A percentile compares a stretch with the other conserved stretches of the same genome.
These are phyloP conservation scores for Enteromius fasciolatus DNA, from an alignment of 2,797 vertebrate genomes.

Conservation along the genomic window DNA sequence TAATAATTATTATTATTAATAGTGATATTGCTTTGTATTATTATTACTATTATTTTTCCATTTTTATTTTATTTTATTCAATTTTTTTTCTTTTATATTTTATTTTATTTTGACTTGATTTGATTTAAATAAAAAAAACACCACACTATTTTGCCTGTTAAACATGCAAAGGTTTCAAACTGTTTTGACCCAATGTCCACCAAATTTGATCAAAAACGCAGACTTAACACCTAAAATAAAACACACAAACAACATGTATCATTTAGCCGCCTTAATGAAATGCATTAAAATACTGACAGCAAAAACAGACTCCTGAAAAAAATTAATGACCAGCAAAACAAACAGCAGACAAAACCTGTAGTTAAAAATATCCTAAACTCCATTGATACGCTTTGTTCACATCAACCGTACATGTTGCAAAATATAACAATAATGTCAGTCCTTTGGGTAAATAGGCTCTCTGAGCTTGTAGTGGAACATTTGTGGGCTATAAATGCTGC, in stretches of 20 bases:
- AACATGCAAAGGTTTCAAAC: not conserved
- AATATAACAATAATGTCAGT: not conserved
- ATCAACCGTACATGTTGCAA: not conserved
- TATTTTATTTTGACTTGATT: too few relatives aligned
- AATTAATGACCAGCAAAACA: not conserved
- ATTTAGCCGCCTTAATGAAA: not conserved
- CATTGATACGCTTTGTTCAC: not conserved
- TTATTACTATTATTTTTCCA: too few relatives aligned
- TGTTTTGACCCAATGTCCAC: not conserved
- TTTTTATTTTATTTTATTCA: too few relatives aligned
- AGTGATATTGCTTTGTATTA: too few relatives aligned
- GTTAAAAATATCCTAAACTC: not conserved
- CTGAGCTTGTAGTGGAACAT: conserved; percentile 12
- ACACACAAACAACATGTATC: not conserved
- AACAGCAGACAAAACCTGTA: conserved; percentile 1
- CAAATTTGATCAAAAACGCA: not conserved
- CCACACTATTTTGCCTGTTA: not conserved
- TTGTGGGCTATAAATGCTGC: conserved; percentile 12
- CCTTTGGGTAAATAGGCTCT: conserved; percentile 17
- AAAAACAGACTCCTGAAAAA: not conserved
- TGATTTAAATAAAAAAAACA: too few relatives aligned
- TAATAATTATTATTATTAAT: too few relatives aligned
- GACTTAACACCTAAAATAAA: conserved; percentile 3
- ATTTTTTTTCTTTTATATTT: too few relatives aligned
- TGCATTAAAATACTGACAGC: conserved; percentile 11